Evolutionary conservation across 2,888 invertebrate genomes (phyloP).

Genomic region (Tupiocoris notatus): DNA sequence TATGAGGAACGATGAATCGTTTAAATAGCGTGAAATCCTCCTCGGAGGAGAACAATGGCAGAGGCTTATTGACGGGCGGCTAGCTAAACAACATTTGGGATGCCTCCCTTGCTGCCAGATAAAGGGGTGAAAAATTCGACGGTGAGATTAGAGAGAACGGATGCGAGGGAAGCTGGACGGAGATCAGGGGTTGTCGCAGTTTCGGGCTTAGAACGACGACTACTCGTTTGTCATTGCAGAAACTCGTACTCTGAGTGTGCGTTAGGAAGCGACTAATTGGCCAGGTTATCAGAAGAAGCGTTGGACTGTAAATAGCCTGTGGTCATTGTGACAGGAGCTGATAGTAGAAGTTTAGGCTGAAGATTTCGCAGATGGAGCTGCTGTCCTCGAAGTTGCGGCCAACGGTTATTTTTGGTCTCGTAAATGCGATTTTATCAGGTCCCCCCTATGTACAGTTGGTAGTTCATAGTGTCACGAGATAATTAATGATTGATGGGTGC

Average conservation of each 20-base stretch:
- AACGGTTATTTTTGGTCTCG: too few species aligned
- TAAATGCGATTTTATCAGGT: too few species aligned
- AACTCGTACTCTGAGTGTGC: neutral
- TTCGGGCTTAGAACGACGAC: neutral
- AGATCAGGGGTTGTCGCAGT: neutral
- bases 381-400: too few species aligned
- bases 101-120: neutral
- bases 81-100: neutral
- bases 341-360: neutral
- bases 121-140: neutral
- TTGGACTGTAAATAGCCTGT: too few species aligned
- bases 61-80: neutral
- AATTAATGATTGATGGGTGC: too few species aligned
- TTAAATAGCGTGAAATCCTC: neutral
- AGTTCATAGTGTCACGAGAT: too few species aligned
- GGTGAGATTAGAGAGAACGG: neutral
- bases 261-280: neutral
- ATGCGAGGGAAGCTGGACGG: too few species aligned
- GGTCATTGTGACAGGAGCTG: neutral
- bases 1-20: neutral
- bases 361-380: neutral
- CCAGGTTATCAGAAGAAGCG: neutral
- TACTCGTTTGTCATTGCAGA: neutral
- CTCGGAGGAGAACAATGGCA: neutral
- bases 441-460: too few species aligned